Percentiles rank a stretch among this genome's conserved stretches.
phyloP scores from a whole-genome alignment of 2,797 vertebrate genomes.

The Enteromius radiatus region DNA sequence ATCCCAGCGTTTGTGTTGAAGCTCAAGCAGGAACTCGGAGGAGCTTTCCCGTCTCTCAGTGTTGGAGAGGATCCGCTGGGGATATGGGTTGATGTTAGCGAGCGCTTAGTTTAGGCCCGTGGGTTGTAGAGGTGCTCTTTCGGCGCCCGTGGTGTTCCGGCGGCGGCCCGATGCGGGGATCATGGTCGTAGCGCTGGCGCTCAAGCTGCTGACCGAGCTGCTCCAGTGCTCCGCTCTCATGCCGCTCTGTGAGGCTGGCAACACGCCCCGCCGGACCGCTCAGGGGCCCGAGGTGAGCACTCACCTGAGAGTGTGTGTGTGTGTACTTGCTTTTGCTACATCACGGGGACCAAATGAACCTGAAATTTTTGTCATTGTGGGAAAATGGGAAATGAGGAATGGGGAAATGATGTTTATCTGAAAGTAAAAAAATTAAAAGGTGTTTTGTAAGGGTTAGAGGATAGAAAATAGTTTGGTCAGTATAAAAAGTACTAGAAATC shows the following conservation, averaged over 20 bases:
- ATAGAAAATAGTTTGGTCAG: no score
- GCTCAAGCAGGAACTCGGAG: slow-evolving; percentile 48
- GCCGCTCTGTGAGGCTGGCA: slow-evolving; percentile 72
- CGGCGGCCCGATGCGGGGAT: slow-evolving; percentile 69
- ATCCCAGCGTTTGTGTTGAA: slow-evolving; percentile 42
- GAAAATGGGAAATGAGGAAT: no score
- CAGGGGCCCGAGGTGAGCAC: slow-evolving; percentile 73
- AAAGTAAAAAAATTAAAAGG: no score
- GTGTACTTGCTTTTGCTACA: neutral
- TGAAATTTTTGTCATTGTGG: no score
- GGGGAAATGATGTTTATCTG: no score
- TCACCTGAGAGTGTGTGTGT: neutral
- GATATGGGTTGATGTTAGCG: slow-evolving; percentile 57
- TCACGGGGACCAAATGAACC: no score
- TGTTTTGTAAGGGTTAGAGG: no score
- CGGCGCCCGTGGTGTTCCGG: slow-evolving; percentile 50
- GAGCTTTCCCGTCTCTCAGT: neutral
- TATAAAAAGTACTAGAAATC: no score
- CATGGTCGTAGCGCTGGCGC: slow-evolving; percentile 77
- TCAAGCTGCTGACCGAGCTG: slow-evolving; percentile 75
- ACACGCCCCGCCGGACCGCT: slow-evolving; percentile 54
- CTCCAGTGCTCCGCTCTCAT: slow-evolving; percentile 70
- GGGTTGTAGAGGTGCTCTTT: neutral
- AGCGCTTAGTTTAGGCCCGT: slow-evolving; percentile 55
- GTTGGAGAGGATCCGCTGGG: slow-evolving; percentile 33